Evolutionary conservation across 2,797 vertebrate genomes (phyloP).

Genomic region (Tokudaia muenninki): DNA sequence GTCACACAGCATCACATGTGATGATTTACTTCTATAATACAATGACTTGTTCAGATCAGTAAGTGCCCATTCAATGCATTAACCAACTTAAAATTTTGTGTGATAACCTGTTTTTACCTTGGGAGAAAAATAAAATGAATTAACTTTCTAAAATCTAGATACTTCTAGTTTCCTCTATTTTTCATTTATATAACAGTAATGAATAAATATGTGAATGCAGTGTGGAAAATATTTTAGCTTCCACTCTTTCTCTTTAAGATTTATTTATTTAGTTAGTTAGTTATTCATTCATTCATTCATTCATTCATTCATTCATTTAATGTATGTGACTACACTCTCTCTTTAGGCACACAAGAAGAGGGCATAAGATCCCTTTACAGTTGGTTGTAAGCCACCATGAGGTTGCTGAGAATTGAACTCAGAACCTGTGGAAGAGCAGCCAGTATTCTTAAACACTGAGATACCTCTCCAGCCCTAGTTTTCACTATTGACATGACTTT

Average conservation of each 20-base stretch:
- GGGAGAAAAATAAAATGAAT: not conserved
- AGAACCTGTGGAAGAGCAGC: not conserved
- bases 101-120: not conserved
- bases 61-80: not conserved
- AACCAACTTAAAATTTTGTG: not conserved
- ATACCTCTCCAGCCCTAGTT: not conserved
- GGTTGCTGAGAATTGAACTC: not conserved
- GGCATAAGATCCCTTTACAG: not conserved
- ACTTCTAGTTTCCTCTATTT: not conserved
- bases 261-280: not conserved
- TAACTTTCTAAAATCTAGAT: not conserved
- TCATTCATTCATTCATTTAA: not conserved
- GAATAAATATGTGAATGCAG: not conserved
- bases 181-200: not conserved
- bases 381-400: not conserved
- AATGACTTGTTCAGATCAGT: not conserved
- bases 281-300: no score
- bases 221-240: not conserved
- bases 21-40: not conserved
- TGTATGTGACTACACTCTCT: not conserved
- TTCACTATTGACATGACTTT: not conserved
- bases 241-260: not conserved
- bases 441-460: not conserved
- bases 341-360: not conserved
- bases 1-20: not conserved